Evolutionary conservation across 2,888 invertebrate genomes (phyloP), one percentile per base, ranked within the genome.

Genomic region (Parochlus steinenii): DNA sequence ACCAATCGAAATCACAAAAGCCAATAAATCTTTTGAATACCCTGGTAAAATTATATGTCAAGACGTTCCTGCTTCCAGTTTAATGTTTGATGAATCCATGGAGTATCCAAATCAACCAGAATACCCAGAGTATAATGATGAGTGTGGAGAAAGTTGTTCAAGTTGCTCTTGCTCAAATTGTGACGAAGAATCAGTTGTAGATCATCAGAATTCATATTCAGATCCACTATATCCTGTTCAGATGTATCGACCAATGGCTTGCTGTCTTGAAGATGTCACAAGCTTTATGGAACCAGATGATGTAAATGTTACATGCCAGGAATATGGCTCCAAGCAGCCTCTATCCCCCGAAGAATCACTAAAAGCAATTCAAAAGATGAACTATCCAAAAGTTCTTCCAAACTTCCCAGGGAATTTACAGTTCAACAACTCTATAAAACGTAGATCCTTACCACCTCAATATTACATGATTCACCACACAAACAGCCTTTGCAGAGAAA

Each of bases 301-400:
- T 49, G 65, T 85, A 3, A 85, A 82, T 51, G 81, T 83, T 2
- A 82, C 83, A 0, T 75, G 74, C 31, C 63, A 71, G 38, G 71
- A 77, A 36, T 54, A 51, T 1, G 44, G 40, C 12, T 48, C 53
- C 11, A 42, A 53, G 37, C 46, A 54, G 10, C 56, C 62, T 4
- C 51, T 75, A 26, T 70, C 71, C 6, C 67, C 74, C 2, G 77
- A 75, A 47, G 79, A 82, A 51, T 73, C 81, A 1, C 51, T 83
- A 33, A 61, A 69, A 41, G 72, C 74, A 20, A 77, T 85, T 27
- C 75, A 78, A 52, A 65, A 76, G 39, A 63, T 80, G 44, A 85
- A 83, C 51, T 85, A 75, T 49, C 85, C 85, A 0, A 85, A 85
- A 64, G 85, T 85, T 2, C 52, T 85, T 20, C 85, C 85, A n/a